Conservation (phyloP, 2,797 vertebrate genomes). For the Mionectes olivaceus region DNA sequence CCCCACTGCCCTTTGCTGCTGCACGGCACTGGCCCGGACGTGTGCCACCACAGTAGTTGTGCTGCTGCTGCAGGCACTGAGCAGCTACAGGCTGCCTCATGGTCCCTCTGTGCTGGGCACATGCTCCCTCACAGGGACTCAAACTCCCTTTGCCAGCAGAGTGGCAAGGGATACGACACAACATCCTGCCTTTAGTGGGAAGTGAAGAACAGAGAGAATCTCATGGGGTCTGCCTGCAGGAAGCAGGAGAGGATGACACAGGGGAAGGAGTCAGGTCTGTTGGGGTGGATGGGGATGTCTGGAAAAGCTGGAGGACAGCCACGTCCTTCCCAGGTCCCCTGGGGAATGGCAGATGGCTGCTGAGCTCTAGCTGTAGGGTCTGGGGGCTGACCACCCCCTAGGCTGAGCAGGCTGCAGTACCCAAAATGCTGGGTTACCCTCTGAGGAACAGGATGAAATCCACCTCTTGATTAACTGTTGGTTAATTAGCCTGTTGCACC, state of each 20-base stretch:
- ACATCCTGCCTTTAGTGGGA: neutral
- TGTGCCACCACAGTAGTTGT: accelerated
- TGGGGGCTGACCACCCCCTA: neutral
- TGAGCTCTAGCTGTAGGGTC: neutral
- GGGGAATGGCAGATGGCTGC: neutral
- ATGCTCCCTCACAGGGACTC: accelerated
- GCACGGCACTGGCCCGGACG: accelerated
- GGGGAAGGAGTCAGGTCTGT: neutral
- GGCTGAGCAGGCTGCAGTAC: neutral
- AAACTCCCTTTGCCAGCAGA: neutral
- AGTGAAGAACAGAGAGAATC: neutral
- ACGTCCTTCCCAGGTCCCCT: neutral
- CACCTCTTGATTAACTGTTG: neutral
- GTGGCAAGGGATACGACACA: neutral
- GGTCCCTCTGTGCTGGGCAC: accelerated
- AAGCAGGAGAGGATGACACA: neutral
- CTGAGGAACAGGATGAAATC: neutral
- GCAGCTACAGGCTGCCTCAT: neutral
- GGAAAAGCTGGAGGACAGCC: neutral
- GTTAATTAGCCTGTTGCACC: neutral
- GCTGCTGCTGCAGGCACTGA: neutral
- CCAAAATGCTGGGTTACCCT: neutral
- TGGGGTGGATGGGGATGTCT: neutral
- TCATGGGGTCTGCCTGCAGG: neutral
- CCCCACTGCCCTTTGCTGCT: neutral